These are phyloP conservation scores for Xiphorhynchus erythropygius DNA, from an alignment of 2,797 vertebrate genomes.

Conservation along the genomic window DNA sequence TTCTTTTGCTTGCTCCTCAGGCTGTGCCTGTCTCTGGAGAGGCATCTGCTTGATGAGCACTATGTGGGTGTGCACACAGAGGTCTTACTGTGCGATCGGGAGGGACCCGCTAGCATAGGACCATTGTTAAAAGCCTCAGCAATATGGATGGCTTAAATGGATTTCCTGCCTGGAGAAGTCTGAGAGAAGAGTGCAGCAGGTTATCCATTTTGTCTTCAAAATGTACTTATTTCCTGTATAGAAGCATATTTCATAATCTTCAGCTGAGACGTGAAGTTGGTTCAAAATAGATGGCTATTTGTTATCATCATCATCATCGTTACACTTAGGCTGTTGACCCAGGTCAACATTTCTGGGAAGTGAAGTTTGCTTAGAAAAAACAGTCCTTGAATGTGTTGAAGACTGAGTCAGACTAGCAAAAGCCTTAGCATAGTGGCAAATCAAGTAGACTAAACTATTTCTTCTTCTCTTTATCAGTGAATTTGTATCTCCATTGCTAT, in stretches of 20 bases:
- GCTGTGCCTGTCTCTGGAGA: background rate
- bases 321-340: background rate
- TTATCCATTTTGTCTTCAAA: background rate
- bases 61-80: accelerated
- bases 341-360: background rate
- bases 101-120: accelerated
- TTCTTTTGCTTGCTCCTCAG: background rate
- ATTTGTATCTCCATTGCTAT: background rate
- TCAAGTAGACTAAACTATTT: background rate
- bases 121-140: background rate
- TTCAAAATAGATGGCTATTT: background rate
- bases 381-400: background rate
- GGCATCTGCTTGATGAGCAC: background rate
- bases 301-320: background rate
- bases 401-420: background rate
- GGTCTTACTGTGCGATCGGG: accelerated
- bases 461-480: background rate
- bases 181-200: background rate
- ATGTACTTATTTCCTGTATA: background rate
- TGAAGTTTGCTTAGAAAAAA: background rate
- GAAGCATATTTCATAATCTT: background rate
- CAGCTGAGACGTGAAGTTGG: background rate
- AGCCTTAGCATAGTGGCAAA: background rate
- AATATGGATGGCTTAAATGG: background rate
- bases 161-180: background rate